phyloP scores from a whole-genome alignment of 2,797 vertebrate genomes.

The Mycteria americana region DNA sequence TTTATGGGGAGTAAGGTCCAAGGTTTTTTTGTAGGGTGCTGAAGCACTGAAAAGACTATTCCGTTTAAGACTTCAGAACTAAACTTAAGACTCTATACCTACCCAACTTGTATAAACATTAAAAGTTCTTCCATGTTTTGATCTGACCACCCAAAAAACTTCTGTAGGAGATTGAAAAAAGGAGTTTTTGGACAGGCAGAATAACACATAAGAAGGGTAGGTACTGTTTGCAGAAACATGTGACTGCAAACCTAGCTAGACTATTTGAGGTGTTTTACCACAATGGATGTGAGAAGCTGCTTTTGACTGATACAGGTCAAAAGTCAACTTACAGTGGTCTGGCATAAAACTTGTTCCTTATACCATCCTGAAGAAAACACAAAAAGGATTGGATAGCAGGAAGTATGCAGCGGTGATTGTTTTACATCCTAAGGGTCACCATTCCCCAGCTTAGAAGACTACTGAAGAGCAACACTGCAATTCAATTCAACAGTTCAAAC shows the following conservation, averaged over 20 bases:
- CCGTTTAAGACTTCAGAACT: neutral
- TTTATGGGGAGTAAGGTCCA: neutral
- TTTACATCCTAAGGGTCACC: neutral
- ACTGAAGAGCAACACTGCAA: neutral
- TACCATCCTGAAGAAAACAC: neutral
- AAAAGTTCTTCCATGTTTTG: neutral
- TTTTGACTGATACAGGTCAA: neutral
- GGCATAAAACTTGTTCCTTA: neutral
- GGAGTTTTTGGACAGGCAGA: neutral
- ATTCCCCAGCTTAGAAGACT: neutral
- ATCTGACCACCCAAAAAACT: neutral
- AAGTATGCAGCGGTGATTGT: neutral
- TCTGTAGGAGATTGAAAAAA: neutral
- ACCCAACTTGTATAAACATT: neutral
- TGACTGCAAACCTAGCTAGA: neutral
- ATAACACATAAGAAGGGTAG: neutral
- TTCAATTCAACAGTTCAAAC: neutral
- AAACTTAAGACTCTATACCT: neutral
- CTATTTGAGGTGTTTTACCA: neutral
- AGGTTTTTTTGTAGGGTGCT: neutral
- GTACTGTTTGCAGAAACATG: neutral
- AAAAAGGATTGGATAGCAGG: neutral
- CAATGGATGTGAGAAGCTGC: neutral
- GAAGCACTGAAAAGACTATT: neutral
- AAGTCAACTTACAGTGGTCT: neutral